These are phyloP conservation scores for Eupelmus urozonus DNA, from an alignment of 2,888 invertebrate genomes.

Conservation along the genomic window DNA sequence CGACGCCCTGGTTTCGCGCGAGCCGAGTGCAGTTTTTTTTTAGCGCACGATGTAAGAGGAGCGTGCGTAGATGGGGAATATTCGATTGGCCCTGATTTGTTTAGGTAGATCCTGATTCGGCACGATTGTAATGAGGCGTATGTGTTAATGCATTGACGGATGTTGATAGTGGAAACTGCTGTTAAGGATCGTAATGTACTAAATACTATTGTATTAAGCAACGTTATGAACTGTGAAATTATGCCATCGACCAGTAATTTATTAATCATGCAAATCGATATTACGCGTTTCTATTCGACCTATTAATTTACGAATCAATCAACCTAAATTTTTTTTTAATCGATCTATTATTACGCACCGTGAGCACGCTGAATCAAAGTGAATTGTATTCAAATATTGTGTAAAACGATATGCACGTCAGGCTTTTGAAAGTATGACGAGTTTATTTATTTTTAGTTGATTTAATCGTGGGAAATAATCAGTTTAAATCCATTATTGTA, in stretches of 20 bases:
- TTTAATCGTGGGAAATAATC: no score
- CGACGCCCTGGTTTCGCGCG: slow-evolving; percentile 17
- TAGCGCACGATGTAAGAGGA: not conserved
- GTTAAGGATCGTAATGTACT: no score
- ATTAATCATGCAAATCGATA: slow-evolving; percentile 19
- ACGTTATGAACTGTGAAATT: slow-evolving; percentile 32
- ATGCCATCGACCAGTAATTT: slow-evolving; percentile 22
- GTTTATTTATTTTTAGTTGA: no score
- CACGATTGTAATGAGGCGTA: slow-evolving; percentile 12
- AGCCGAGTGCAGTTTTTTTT: not conserved
- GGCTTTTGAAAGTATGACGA: no score
- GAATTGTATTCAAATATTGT: slow-evolving; percentile 7
- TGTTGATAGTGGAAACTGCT: no score
- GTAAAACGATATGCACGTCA: not conserved
- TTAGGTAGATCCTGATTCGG: slow-evolving; percentile 9
- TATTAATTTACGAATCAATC: slow-evolving; percentile 33
- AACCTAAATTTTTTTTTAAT: not conserved
- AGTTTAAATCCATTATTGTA: no score
- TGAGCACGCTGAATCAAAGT: not conserved
- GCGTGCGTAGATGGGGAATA: slow-evolving; percentile 1
- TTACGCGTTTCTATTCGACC: not conserved
- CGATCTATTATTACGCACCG: not conserved
- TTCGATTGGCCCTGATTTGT: slow-evolving; percentile 31
- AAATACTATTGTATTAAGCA: slow-evolving; percentile 28
- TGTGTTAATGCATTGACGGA: not conserved